Percentiles rank a stretch among this genome's conserved stretches.
phyloP scores from a whole-genome alignment of 2,888 invertebrate species.

The Melanostoma mellinum region DNA sequence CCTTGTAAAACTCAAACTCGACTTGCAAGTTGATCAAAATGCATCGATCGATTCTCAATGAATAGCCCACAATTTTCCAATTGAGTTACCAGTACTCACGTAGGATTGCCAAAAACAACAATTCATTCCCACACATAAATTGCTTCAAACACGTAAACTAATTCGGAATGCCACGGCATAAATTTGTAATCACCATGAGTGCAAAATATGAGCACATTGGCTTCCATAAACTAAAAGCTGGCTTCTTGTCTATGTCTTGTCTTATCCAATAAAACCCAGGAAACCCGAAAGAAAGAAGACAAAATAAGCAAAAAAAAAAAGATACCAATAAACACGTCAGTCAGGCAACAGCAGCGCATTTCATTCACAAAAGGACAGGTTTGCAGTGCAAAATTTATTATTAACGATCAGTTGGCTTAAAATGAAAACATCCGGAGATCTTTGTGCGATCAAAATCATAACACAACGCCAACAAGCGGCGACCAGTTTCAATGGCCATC shows the following conservation, averaged over 20 bases:
- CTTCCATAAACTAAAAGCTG: constrained; percentile 17
- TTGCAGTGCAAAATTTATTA: constrained; percentile 37
- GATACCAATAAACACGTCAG: constrained; percentile 34
- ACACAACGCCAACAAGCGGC: constrained; percentile 35
- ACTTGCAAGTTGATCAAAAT: background rate
- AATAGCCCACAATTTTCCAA: background rate
- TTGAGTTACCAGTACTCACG: background rate
- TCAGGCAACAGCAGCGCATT: constrained; percentile 7
- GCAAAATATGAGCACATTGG: constrained; percentile 2
- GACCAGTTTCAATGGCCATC: constrained; percentile 44
- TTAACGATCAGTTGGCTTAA: constrained; percentile 24
- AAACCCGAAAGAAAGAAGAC: constrained; percentile 13
- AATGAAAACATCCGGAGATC: constrained; percentile 67
- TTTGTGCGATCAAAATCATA: constrained; percentile 63
- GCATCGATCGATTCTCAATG: background rate
- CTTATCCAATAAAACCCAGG: constrained; percentile 20
- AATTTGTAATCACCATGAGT: constrained; percentile 39
- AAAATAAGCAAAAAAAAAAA: constrained; percentile 27
- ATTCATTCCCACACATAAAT: constrained; percentile 50
- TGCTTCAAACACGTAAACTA: constrained; percentile 7
- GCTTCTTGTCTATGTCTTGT: constrained; percentile 33
- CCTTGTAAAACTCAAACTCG: constrained; percentile 24
- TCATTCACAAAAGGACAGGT: constrained; percentile 65
- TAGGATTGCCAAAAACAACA: background rate
- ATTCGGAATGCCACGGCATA: constrained; percentile 28